A percentile compares a stretch with the other conserved stretches of the same genome.
phyloP scores from a whole-genome alignment of 2,797 vertebrate genomes.

The Poecile montanus region DNA sequence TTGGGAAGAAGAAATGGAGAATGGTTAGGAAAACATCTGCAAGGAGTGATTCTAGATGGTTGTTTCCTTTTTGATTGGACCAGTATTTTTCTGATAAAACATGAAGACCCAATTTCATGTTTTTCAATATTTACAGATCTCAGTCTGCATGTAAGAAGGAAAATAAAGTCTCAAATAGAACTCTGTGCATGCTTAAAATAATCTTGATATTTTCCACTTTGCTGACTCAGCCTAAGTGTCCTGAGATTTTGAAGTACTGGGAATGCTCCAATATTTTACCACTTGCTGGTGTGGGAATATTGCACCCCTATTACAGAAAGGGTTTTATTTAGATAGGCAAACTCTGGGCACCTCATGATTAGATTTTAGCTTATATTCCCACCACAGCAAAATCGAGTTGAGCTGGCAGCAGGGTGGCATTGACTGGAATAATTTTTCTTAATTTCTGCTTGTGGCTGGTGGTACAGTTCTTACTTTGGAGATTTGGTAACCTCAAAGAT shows the following conservation, averaged over 20 bases:
- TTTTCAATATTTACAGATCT: constrained; percentile 41
- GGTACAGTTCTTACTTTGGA: neutral
- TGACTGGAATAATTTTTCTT: neutral
- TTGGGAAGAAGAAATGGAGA: neutral
- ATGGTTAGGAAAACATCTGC: constrained; percentile 13
- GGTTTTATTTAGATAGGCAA: neutral
- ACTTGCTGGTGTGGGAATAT: neutral
- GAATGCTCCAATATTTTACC: neutral
- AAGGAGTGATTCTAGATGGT: neutral
- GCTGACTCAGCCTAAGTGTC: constrained; percentile 28
- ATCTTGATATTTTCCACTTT: neutral
- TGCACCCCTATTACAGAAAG: neutral
- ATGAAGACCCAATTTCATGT: neutral
- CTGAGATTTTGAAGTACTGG: neutral
- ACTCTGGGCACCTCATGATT: neutral
- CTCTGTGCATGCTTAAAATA: constrained; percentile 23
- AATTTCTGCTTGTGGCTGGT: neutral
- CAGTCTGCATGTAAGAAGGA: neutral
- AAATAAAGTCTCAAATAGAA: neutral
- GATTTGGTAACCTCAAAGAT: neutral
- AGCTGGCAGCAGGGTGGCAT: neutral
- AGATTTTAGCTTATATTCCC: neutral
- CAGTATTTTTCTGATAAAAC: constrained; percentile 14
- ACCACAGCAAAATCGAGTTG: neutral
- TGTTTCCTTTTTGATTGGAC: neutral